Evolutionary conservation across 2,888 invertebrate species (phyloP).

Genomic region (Ichneumon xanthorius): DNA sequence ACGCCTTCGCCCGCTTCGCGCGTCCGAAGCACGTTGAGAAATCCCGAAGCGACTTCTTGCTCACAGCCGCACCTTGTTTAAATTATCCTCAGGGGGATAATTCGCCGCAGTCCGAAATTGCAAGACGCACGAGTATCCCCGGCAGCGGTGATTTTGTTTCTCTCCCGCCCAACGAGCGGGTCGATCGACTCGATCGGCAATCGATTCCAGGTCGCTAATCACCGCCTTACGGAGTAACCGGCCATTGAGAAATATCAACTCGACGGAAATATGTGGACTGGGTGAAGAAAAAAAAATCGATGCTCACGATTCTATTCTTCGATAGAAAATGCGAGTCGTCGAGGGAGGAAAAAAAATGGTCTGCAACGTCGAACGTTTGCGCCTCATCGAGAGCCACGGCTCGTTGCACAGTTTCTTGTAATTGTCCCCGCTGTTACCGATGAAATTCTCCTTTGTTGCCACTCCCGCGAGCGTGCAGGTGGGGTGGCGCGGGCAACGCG

Average conservation of each 20-base stretch:
- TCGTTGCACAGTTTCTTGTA: background rate
- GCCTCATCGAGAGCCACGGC: slow-evolving; percentile 3
- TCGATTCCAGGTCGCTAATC: slow-evolving; percentile 21
- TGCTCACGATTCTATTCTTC: background rate
- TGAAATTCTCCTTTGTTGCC: slow-evolving; percentile 61
- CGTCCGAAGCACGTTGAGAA: slow-evolving; percentile 48
- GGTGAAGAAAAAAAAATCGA: background rate
- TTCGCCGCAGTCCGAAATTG: slow-evolving; percentile 38
- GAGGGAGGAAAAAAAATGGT: background rate
- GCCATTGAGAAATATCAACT: slow-evolving; percentile 29
- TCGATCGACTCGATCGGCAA: background rate
- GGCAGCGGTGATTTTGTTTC: background rate
- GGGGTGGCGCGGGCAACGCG: slow-evolving; percentile 1
- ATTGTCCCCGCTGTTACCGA: slow-evolving; percentile 28
- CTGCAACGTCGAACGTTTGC: background rate
- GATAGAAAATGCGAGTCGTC: background rate
- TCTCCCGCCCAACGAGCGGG: background rate
- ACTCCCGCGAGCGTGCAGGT: slow-evolving; percentile 47
- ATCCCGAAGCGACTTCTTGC: slow-evolving; percentile 39
- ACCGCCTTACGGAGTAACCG: slow-evolving; percentile 4
- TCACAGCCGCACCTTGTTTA: slow-evolving; percentile 52
- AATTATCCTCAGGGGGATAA: slow-evolving; percentile 45
- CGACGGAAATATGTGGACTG: background rate
- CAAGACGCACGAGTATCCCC: background rate
- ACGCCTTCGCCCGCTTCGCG: slow-evolving; percentile 35